Evolutionary conservation across 1,140 invertebrate species (phyloP), one percentile per base, ranked within the genome.

Genomic region (Drosophila sechellia): DNA sequence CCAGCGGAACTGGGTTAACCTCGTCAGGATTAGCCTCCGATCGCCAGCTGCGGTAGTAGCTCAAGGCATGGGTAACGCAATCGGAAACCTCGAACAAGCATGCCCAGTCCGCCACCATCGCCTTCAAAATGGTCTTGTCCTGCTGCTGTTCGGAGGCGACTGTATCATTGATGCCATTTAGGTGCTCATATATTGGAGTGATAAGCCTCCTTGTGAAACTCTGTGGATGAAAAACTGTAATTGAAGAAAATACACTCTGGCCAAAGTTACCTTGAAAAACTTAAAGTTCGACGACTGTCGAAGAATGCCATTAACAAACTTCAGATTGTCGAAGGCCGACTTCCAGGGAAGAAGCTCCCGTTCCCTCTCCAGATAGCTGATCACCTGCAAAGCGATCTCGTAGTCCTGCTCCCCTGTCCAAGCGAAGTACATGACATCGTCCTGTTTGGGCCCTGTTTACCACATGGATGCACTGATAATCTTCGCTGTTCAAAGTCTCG

Each of bases 361-460:
- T 84, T 97, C 96, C 0, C 92, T 90, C 8, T 85, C 81, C 3
- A 97, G 91, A 86, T 97, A 96, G 12, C 93, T 92, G 0, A 94
- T 61, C 2, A 95, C 27, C 10, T 93, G 92, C 0, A 55, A 4
- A 15, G 13, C 65, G 2, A 91, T 93, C 12, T 93, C 92, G 74
- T 97, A 96, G 78, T 96, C 93, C 56, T 97, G 66, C 3, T 94
- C 86, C 5, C 94, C 94, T 42, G 94, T 94, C 93, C 95, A 95
- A 1, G 96, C 95, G 11, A 98, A 93, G 64, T 95, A 95, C 70
- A 97, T 93, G 3, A 95, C 94, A 92, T 98, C 97, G 40, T 96
- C 95, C n/a, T n/a, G n/a, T n/a, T n/a, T 98, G 96, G 0, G 96
- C 96, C 57, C 96, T 92, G 75, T 96, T 97, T 12, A 96, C 92